A percentile compares a stretch with the other conserved stretches of the same genome.
phyloP scores from a whole-genome alignment of 2,797 vertebrate genomes.

The Centroberyx gerrardi region DNA sequence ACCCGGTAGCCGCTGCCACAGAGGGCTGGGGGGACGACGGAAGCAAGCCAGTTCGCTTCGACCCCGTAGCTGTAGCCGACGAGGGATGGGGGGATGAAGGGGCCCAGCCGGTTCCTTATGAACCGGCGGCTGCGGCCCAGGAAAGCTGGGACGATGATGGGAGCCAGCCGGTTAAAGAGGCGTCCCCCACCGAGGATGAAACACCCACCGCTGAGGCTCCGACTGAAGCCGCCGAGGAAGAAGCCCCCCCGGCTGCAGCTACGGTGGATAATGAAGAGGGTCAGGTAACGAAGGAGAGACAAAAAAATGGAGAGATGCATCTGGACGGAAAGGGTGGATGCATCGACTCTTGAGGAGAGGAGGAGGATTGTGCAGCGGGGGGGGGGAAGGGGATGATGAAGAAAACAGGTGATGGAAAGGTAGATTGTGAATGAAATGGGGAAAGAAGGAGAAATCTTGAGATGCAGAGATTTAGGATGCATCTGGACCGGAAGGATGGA shows the following conservation, averaged over 20 bases:
- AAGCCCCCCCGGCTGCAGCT: constrained; percentile 42
- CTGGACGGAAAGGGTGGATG: constrained; percentile 73
- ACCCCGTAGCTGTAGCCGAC: constrained; percentile 61
- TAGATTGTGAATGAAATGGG: constrained; percentile 20
- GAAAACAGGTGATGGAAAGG: constrained; percentile 32
- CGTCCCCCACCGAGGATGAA: constrained; percentile 51
- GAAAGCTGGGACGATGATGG: constrained; percentile 67
- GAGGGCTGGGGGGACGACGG: constrained; percentile 84
- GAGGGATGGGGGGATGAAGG: constrained; percentile 78
- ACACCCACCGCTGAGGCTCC: constrained; percentile 63
- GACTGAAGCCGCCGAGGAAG: constrained; percentile 51
- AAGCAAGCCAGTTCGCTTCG: constrained; percentile 61
- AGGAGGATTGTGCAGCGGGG: constrained; percentile 60
- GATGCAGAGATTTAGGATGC: constrained; percentile 71
- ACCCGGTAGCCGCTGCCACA: constrained; percentile 77
- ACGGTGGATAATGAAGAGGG: constrained; percentile 75
- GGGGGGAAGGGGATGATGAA: constrained; percentile 16
- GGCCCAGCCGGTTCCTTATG: constrained; percentile 52
- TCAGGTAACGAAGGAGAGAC: constrained; percentile 79
- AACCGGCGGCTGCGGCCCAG: constrained; percentile 62
- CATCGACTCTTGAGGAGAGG: constrained; percentile 65
- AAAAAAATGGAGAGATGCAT: constrained; percentile 76
- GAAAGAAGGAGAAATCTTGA: constrained; percentile 36
- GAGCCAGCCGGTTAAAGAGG: constrained; percentile 57
- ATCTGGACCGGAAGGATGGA: constrained; percentile 67